Evolutionary conservation across 2,113 vertebrate species (phyloP), one percentile per base, ranked within the genome.

Genomic region (Sinocyclocheilus anophthalmus): DNA sequence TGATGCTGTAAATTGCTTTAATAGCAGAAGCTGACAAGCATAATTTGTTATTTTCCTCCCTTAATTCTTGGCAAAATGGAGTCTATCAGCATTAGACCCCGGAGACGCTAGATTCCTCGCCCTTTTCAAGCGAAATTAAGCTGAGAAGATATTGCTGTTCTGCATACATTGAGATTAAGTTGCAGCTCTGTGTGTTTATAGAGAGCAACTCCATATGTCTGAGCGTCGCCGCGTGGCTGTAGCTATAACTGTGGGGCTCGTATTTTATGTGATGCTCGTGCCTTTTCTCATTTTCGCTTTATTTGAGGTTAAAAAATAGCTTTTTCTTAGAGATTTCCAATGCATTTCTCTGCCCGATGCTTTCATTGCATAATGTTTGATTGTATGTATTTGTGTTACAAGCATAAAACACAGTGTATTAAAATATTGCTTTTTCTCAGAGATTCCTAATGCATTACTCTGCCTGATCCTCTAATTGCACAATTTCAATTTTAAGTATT

Each of bases 1-100:
- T 79, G 53, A 84, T 69, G 84, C 59, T 69, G 86, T 82, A 84
- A 88, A 89, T 86, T 86, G 76, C 81, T 87, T 82, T 87, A 89
- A 87, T 86, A 81, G 72, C 69, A 11, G 77, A 77, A 72, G 83
- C 63, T 82, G 76, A 67, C 70, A 84, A 63, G 70, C 76, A 76
- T 85, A 69, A 82, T 59, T 88, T 87, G 26, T 83, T 90, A 69
- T 84, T 84, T 79, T 67, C 80, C n/a, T 72, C 18, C 50, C 37
- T 18, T 78, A 83, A 87, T 75, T 79, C 42, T 75, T 76, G 39
- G 30, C 69, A 84, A 76, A 87, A 65, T 48, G 69, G 81, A 78
- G 79, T 76, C 86, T 75, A 80, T 86, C 73, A 78, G 82, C 45
- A 45, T 26, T 78, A 14, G 33, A 12, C 81, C 78, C 70, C 12